Base-by-base conservation (phyloP, 2,888 invertebrate genomes). In the Drosophila mettleri region DNA sequence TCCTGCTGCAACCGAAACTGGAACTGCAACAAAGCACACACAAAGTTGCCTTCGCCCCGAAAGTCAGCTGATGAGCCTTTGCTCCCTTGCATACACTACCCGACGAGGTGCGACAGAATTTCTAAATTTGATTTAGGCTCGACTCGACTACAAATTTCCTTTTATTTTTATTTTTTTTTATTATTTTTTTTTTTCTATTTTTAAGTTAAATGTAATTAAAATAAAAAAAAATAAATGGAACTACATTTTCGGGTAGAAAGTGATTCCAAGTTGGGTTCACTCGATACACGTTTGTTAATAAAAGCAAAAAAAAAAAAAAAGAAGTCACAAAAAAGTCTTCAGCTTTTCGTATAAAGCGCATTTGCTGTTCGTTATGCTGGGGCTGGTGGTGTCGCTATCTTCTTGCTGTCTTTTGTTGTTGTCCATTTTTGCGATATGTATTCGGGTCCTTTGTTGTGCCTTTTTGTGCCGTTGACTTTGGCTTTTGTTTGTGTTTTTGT, bases 401-500 rank as follows among this genome's bases (percentile, higher is more conserved):
- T 49, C 38, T 52, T 38, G 51, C 20, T 16, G 33, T 24, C 54
- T 55, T 54, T 77, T 77, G 60, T 61, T 69, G 72, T 72, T 69
- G 60, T 48, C 67, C 66, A 58, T 77, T 75, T 72, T 61, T 61
- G 66, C 55, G 60, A 69, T 79, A 41, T 62, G 62, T 48, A 27
- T 64, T 52, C 51, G 29, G 29, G 55, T 60, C 33, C 65, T 54
- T 71, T 80, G 81, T 80, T 74, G 66, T 67, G 34, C 64, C 54
- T 64, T 70, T 73, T 74, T 58, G 51, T 64, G 71, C 63, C 74
- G 71, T 60, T 72, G 72, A 69, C 68, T 74, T 58, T 51, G 66
- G 68, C 63, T 61, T 63, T 46, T 48, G 48, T 41, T 33, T 41
- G 34, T 36, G 61, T 34, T 54, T 39, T 54, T 54, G 38, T 51